Conservation (phyloP, 1,140 invertebrate species). For the Acromyrmex heyeri region DNA sequence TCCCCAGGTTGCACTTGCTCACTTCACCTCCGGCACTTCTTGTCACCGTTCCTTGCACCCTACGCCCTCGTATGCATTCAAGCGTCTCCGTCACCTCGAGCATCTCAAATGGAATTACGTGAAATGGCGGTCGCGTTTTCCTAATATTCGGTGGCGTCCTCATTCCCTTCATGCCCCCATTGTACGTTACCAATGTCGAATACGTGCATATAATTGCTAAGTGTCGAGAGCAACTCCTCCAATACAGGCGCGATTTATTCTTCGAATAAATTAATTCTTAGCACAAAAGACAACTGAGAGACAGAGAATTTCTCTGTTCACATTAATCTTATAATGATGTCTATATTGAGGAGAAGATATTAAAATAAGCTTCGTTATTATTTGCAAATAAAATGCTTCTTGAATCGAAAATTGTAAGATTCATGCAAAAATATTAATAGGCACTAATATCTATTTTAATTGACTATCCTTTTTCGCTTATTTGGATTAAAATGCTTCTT, state of each 20-base stretch:
- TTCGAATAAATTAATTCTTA: constrained; percentile 15
- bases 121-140: constrained; percentile 74
- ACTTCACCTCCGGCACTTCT: constrained; percentile 63
- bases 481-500: not conserved
- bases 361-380: not conserved
- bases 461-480: too few species aligned
- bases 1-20: constrained; percentile 57
- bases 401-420: too few species aligned
- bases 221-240: constrained; percentile 13
- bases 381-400: constrained; percentile 1
- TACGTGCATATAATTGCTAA: constrained; percentile 67
- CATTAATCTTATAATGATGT: not conserved
- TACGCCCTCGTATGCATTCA: constrained; percentile 71
- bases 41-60: constrained; percentile 55
- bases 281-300: not conserved
- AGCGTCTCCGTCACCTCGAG: constrained; percentile 72
- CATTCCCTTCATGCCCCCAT: constrained; percentile 42
- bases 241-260: constrained; percentile 14
- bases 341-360: not conserved
- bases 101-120: constrained; percentile 73
- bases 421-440: too few species aligned
- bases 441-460: too few species aligned
- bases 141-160: constrained; percentile 71
- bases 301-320: not conserved
- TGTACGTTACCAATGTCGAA: constrained; percentile 62